Base-by-base conservation (phyloP, 2,888 invertebrate genomes). In the Dendrolimus pini region DNA sequence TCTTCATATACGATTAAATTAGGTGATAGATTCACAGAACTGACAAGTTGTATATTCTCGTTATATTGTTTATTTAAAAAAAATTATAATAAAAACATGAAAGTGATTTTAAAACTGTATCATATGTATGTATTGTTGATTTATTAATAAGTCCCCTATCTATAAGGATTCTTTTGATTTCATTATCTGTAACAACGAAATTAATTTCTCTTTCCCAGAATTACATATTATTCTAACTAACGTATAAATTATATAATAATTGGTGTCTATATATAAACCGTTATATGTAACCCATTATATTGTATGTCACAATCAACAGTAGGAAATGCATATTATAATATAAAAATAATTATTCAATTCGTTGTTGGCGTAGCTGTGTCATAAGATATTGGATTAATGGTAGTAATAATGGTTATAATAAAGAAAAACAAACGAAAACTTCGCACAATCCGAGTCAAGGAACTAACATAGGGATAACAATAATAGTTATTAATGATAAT, bases 21-120 rank as follows among this genome's bases (percentile, higher is more conserved):
- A 89, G 88, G 91, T 91, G 91, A 90, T 79, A 75, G 71, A 86
- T 85, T 90, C 90, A 91, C 91, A 89, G 91, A 88, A 91, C 91
- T 91, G 91, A 91, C 85, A 83, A 85, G 87, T 76, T 82, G 78
- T 78, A 83, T 86, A 84, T 86, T 85, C 83, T 89, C 85, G 89
- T 90, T 90, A 86, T 81, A 82, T 88, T 89, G 81, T 86, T 87
- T 84, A 75, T 80, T 78, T 81, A 83, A 77, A 75, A 75, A 69
- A 68, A 67, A 72, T 68, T 30, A 30, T 30, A 6, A 30, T 30
- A 30, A 30, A 30, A 30, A 30, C 30, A 30, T 30, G 30, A 30
- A 30, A 78, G 81, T 78, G 79, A 80, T 73, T 78, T 75, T 85
- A 82, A 85, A 81, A 83, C 77, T 81, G 75, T 87, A 85, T 78